Base-by-base conservation (phyloP, 1,140 invertebrate genomes). In the Pectinophora gossypiella region DNA sequence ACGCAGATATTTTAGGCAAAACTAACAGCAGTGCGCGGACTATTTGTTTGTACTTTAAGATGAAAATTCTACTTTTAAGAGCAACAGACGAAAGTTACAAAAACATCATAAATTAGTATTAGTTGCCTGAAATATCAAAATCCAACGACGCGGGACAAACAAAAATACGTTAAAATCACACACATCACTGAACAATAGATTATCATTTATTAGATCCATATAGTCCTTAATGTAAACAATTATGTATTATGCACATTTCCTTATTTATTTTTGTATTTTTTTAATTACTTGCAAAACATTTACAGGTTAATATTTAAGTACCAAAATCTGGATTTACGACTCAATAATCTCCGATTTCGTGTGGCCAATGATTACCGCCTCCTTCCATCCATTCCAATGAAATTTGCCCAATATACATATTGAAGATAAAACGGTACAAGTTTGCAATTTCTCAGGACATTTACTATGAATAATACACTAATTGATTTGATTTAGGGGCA, bases 241-340 rank as follows among this genome's bases (percentile, higher is more conserved):
- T 19, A 55, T 13, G 19, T 71, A 76, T 73, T 76, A 76, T 76
- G 70, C 70, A 70, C 61, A 72, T 64, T 61, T 66, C 40, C 51
- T 65, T 65, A 48, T 64, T 62, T 54, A 48, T 64, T 70, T 61
- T 65, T 61, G 38, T 56, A 48, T 62, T 65, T 63, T n/a, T n/a
- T 64, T 61, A 56, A 57, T 58, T 38, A 46, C 47, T 64, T 67
- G 64, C 64, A 63, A 73, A n/a, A 69, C 51, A 48, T 62, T 58
- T 56, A 65, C 40, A 48, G 16, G 50, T 35, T 54, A 42, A 61
- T 19, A 48, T 59, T 59, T 73, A 76, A 73, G 73, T 76, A 76
- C 73, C 64, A 32, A 56, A 43, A 27, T 32, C 27, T n/a, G 27
- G 27, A 32, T 32, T 7, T n/a, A 9, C 27, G n/a, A n/a, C n/a